phyloP scores from a whole-genome alignment of 1,140 invertebrate genomes.

The Listronotus oregonensis region DNA sequence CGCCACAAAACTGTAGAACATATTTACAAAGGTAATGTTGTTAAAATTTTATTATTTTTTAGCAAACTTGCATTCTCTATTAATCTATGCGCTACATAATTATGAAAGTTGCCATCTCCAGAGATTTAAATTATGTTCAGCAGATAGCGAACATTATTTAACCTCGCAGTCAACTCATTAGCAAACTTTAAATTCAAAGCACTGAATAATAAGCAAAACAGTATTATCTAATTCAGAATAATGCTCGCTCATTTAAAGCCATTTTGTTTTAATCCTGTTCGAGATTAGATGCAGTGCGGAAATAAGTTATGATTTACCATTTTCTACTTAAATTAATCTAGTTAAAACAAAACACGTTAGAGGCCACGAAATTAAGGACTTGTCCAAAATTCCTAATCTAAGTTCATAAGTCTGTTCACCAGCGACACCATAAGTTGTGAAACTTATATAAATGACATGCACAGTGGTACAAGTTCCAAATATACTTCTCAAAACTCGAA shows the following conservation, averaged over 20 bases:
- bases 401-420: slow-evolving; percentile 2
- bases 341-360: slow-evolving; percentile 18
- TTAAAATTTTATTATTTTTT: too few species aligned
- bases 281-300: slow-evolving; percentile 17
- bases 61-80: too few species aligned
- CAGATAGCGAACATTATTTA: slow-evolving; percentile 6
- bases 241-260: slow-evolving; percentile 12
- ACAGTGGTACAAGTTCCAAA: not conserved
- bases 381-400: slow-evolving; percentile 24
- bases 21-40: too few species aligned
- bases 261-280: slow-evolving; percentile 16
- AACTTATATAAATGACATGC: slow-evolving; percentile 11
- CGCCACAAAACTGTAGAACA: too few species aligned
- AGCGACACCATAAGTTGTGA: slow-evolving; percentile 10
- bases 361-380: slow-evolving; percentile 14
- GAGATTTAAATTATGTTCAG: slow-evolving; percentile 6
- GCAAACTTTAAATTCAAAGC: slow-evolving; percentile 10
- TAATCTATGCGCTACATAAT: too few species aligned
- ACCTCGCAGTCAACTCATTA: slow-evolving; percentile 10
- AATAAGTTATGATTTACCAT: slow-evolving; percentile 16
- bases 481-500: too few species aligned
- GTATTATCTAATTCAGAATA: slow-evolving; percentile 11
- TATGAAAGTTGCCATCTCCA: not conserved
- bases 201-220: slow-evolving; percentile 8
- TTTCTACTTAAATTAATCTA: slow-evolving; percentile 15